Percentiles rank a stretch among this genome's conserved stretches.
Evolutionary conservation across 2,888 invertebrate species (phyloP).

Genomic region (Balanococcus diminutus): DNA sequence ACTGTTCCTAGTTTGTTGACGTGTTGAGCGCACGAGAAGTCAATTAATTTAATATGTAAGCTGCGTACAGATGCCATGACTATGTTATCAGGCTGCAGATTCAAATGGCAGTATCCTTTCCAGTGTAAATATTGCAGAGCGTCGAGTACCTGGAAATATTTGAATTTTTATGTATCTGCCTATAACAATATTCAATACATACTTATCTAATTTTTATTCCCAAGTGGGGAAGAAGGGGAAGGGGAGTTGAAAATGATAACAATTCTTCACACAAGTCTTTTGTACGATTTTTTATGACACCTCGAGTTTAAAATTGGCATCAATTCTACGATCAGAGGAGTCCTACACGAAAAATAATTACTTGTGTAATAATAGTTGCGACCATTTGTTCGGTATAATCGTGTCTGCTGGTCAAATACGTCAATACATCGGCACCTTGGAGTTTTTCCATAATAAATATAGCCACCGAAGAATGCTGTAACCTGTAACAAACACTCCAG

Average conservation of each 20-base stretch:
- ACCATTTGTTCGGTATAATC: slow-evolving; percentile 94
- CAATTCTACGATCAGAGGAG: no score
- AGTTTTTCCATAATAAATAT: slow-evolving; percentile 80
- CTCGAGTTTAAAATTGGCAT: neutral
- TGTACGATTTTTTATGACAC: no score
- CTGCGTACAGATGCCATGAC: slow-evolving; percentile 87
- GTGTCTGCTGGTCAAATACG: slow-evolving; percentile 84
- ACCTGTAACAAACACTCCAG: slow-evolving; percentile 65
- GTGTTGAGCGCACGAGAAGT: slow-evolving; percentile 85
- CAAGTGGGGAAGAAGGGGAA: no score
- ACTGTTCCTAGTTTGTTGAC: slow-evolving; percentile 80
- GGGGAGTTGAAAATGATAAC: no score
- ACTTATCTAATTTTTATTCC: no score
- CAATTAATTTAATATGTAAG: slow-evolving; percentile 86
- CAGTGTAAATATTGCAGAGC: slow-evolving; percentile 94
- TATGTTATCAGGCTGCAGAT: slow-evolving; percentile 93
- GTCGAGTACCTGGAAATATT: slow-evolving; percentile 71
- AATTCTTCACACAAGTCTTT: no score
- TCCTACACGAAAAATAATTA: no score
- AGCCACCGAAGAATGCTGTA: slow-evolving; percentile 71
- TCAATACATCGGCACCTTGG: slow-evolving; percentile 89
- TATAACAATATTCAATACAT: no score
- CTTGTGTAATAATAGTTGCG: slow-evolving; percentile 82
- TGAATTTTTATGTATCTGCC: no score
- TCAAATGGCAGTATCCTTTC: slow-evolving; percentile 86